Percentiles rank a stretch among this genome's conserved stretches.
phyloP scores from a whole-genome alignment of 2,888 invertebrate genomes.

The Dorcus hopei region DNA sequence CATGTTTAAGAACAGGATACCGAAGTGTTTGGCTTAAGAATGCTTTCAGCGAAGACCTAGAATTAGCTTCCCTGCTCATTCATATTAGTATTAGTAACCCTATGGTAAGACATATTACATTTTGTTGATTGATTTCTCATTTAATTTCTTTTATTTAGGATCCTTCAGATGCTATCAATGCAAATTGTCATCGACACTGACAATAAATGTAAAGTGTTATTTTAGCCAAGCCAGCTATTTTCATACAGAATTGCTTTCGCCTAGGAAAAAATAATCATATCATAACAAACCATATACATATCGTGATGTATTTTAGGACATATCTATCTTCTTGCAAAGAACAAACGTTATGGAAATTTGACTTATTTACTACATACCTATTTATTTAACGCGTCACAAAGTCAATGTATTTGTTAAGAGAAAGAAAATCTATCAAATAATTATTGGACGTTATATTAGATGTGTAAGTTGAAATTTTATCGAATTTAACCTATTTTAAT shows the following conservation, averaged over 20 bases:
- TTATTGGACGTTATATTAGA: too few relatives aligned
- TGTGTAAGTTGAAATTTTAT: too few relatives aligned
- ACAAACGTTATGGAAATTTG: background rate
- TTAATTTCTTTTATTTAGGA: conserved; percentile 18
- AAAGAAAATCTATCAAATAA: too few relatives aligned
- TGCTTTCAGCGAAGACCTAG: conserved; percentile 87
- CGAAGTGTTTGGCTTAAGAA: conserved; percentile 89
- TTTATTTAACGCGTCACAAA: background rate
- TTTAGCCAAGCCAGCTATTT: conserved; percentile 5
- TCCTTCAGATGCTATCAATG: conserved; percentile 19
- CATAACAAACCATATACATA: conserved; percentile 2
- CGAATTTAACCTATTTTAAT: too few relatives aligned
- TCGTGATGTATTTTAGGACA: conserved; percentile 2
- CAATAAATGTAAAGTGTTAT: background rate
- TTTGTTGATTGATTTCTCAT: background rate
- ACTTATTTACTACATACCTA: background rate
- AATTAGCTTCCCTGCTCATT: conserved; percentile 84
- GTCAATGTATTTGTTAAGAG: too few relatives aligned
- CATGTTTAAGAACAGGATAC: conserved; percentile 79
- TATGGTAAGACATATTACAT: conserved; percentile 31
- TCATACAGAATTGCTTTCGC: conserved; percentile 1
- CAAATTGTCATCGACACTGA: conserved; percentile 20
- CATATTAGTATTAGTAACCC: conserved; percentile 66
- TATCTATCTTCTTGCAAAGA: background rate
- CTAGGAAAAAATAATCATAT: background rate